Conservation (phyloP, 2,797 vertebrate genomes). For the Sarcoramphus papa region DNA sequence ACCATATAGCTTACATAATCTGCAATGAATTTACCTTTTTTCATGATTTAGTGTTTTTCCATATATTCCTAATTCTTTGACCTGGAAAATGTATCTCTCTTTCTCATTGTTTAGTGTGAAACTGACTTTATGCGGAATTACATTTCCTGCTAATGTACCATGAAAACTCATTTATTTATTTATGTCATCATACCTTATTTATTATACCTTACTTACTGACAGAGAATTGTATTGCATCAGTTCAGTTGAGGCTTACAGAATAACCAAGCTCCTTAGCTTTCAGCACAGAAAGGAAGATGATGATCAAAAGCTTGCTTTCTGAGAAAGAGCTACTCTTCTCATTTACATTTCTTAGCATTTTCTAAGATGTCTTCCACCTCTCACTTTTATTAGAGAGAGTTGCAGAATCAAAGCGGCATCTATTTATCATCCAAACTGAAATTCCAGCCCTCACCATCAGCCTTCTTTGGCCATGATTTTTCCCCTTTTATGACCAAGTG, state of each 20-base stretch:
- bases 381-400: neutral
- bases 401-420: constrained; percentile 16
- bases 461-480: constrained; percentile 28
- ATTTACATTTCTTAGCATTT: constrained; percentile 44
- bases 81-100: neutral
- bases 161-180: constrained; percentile 15
- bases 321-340: neutral
- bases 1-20: neutral
- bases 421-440: neutral
- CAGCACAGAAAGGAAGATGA: neutral
- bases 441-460: neutral
- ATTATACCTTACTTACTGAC: neutral
- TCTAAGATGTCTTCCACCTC: constrained; percentile 9
- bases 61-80: neutral
- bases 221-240: neutral
- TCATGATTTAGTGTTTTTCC: neutral
- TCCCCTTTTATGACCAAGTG: neutral
- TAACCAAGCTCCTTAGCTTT: neutral
- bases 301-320: constrained; percentile 19
- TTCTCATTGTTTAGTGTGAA: neutral
- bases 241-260: neutral
- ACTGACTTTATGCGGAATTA: neutral
- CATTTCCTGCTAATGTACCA: neutral
- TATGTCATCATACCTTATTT: constrained; percentile 16
- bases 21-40: neutral